A percentile compares a stretch with the other conserved stretches of the same genome.
Evolutionary conservation across 2,797 vertebrate genomes (phyloP).

Genomic region (Serranus cabrilla): DNA sequence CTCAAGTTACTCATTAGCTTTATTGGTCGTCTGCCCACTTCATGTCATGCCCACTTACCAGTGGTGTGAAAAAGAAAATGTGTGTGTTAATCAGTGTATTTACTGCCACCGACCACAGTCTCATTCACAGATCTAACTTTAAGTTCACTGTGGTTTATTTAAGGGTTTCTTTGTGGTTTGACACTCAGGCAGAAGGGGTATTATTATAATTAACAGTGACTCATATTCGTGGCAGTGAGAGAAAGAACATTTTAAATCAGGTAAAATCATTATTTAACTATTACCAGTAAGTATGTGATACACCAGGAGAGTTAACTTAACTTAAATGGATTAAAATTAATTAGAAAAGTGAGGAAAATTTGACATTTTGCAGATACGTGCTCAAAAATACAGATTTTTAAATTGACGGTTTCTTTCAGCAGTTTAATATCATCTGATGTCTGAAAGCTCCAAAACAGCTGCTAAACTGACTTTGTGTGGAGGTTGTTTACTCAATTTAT

Average conservation of each 20-base stretch:
- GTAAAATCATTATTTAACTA: not conserved
- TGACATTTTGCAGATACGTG: not conserved
- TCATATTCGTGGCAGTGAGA: not conserved
- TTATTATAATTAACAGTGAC: not conserved
- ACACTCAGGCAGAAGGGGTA: not conserved
- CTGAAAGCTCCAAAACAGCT: not conserved
- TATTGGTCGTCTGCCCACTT: not conserved
- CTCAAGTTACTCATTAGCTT: not conserved
- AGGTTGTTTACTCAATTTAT: not conserved
- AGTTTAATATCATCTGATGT: not conserved
- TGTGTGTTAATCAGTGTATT: not conserved
- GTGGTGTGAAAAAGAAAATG: not conserved
- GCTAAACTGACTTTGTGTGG: not conserved
- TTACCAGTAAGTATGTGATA: not conserved
- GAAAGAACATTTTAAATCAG: not conserved
- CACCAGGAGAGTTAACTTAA: not conserved
- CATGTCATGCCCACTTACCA: not conserved
- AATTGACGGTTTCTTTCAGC: not conserved
- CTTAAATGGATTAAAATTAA: too few relatives aligned
- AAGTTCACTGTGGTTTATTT: not conserved
- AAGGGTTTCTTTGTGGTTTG: not conserved
- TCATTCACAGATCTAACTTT: not conserved
- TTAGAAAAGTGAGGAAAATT: too few relatives aligned
- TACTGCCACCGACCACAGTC: not conserved
- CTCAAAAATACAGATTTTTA: not conserved